Base-by-base conservation (phyloP, 2,888 invertebrate genomes). In the Cephonodes hylas region DNA sequence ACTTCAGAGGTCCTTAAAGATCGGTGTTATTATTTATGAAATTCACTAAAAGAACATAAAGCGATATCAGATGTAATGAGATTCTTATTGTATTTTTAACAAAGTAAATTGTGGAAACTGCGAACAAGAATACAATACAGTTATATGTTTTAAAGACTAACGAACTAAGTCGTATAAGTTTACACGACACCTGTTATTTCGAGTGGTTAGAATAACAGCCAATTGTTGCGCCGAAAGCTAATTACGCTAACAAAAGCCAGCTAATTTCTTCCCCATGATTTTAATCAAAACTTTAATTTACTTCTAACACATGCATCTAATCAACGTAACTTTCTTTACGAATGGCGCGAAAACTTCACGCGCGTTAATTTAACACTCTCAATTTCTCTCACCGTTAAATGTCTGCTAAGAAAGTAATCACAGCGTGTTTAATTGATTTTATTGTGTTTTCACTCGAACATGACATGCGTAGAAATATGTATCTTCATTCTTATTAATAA, bases 341-440 rank as follows among this genome's bases (percentile, higher is more conserved):
- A 31, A 53, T 31, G 15, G 53, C 31, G 18, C 31, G 53, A 53
- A 31, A 3, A 31, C 18, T 31, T 53, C 53, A 53, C 53, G 53
- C 31, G 53, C 31, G 13, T 23, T 13, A 23, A 23, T 27, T 15
- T 53, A 31, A 31, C 18, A 31, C 27, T 23, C 48, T 18, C 18
- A 18, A 53, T 53, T 53, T 53, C 53, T 53, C 53, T 31, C 31
- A 48, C n/a, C 13, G 13, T 10, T 18, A 18, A 53, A 31, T 31
- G 15, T 27, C 27, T 13, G 53, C 53, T 10, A 53, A 53, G 53
- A 53, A 53, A 53, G 53, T 53, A 31, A 53, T 46, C 23, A 25
- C 46, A 5, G 46, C 18, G 18, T 8, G 18, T 53, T 53, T 53
- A 53, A 53, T 53, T 53, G 53, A 53, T 53, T 53, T 53, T 48